Percentiles rank a stretch among this genome's conserved stretches.
Evolutionary conservation across 1,140 invertebrate genomes (phyloP).

Genomic region (Temnothorax curvispinosus): DNA sequence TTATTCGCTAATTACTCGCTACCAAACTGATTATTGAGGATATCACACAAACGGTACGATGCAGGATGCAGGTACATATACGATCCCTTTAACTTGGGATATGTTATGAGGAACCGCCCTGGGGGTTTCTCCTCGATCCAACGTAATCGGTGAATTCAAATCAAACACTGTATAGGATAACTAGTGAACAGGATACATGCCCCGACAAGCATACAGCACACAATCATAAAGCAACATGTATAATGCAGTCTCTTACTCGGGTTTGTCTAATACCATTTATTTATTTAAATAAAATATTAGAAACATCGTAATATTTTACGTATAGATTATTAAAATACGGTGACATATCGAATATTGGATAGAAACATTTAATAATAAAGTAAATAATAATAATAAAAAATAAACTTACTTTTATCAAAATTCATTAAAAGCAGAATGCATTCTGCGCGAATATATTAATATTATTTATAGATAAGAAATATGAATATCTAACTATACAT

Average conservation of each 20-base stretch:
- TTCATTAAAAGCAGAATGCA: not conserved
- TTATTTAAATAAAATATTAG: constrained; percentile 9
- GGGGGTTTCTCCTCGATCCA: constrained; percentile 26
- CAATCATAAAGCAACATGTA: not conserved
- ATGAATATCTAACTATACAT: not conserved
- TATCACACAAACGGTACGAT: constrained; percentile 1
- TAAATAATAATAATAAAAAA: not conserved
- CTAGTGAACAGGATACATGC: not conserved
- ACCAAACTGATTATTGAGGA: constrained; percentile 58
- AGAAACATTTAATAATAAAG: not conserved
- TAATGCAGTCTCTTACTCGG: constrained; percentile 6
- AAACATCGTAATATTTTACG: not conserved
- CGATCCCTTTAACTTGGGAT: constrained; percentile 44
- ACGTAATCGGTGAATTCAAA: constrained; percentile 55
- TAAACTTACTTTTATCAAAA: not conserved
- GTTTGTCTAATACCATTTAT: not conserved
- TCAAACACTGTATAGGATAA: constrained; percentile 38
- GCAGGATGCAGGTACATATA: not conserved
- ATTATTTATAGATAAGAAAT: constrained; percentile 18
- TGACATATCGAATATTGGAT: not conserved
- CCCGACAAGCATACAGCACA: not conserved
- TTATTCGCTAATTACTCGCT: constrained; percentile 61
- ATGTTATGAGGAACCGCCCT: constrained; percentile 23
- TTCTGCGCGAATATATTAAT: not conserved
- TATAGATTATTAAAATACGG: constrained; percentile 8